Evolutionary conservation across 2,888 invertebrate species (phyloP).

Genomic region (Thecocarcelia acutangulata): DNA sequence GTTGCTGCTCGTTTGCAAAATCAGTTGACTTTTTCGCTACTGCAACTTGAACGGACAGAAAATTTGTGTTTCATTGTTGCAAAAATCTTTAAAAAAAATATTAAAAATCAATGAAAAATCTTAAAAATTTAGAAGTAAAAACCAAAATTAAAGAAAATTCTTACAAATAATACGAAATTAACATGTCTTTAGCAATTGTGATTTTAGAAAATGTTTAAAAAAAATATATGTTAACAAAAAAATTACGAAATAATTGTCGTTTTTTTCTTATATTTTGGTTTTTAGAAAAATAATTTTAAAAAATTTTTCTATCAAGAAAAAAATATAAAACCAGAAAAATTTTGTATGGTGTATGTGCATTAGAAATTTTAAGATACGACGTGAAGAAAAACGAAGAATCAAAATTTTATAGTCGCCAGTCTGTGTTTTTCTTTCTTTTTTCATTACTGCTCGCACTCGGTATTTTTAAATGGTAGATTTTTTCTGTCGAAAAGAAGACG

Average conservation of each 20-base stretch:
- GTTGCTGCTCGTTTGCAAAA: slow-evolving; percentile 79
- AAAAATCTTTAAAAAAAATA: slow-evolving; percentile 76
- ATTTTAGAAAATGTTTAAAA: slow-evolving; percentile 67
- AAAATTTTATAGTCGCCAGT: slow-evolving; percentile 77
- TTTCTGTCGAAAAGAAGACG: slow-evolving; percentile 59
- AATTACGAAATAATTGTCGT: slow-evolving; percentile 73
- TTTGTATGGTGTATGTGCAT: slow-evolving; percentile 72
- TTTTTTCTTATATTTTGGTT: slow-evolving; percentile 75
- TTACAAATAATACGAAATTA: slow-evolving; percentile 75
- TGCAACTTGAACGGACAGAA: slow-evolving; percentile 78
- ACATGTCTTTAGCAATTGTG: slow-evolving; percentile 62
- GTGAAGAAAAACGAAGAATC: slow-evolving; percentile 78
- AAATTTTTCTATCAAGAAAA: slow-evolving; percentile 72
- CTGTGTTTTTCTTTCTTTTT: slow-evolving; percentile 80
- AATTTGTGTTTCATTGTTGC: slow-evolving; percentile 79
- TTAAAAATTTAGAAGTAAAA: slow-evolving; percentile 76
- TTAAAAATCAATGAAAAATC: slow-evolving; percentile 76
- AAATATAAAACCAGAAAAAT: slow-evolving; percentile 75
- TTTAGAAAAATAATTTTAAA: slow-evolving; percentile 73
- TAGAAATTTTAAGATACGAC: slow-evolving; percentile 80
- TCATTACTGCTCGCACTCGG: slow-evolving; percentile 78
- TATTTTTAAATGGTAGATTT: slow-evolving; percentile 68
- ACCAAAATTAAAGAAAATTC: slow-evolving; percentile 75
- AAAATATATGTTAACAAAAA: slow-evolving; percentile 63
- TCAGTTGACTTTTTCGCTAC: slow-evolving; percentile 78